Conservation (phyloP, 1,140 invertebrate genomes). For the Zelostemma sp. region DNA sequence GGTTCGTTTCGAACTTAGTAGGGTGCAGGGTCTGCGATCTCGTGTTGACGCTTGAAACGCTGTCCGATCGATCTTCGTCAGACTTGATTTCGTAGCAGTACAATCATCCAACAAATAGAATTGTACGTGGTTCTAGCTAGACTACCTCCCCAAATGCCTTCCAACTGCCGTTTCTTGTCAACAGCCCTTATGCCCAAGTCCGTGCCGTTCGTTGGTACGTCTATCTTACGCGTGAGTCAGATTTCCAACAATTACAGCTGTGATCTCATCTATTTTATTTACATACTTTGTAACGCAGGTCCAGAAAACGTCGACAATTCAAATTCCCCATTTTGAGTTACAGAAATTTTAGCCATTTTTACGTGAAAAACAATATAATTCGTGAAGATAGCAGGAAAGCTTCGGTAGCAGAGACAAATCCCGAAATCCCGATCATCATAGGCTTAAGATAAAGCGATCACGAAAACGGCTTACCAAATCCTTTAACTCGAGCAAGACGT, state of each 20-base stretch:
- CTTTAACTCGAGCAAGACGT: background rate
- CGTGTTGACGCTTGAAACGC: conserved; percentile 68
- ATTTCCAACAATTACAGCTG: conserved; percentile 19
- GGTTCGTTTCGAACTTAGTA: conserved; percentile 47
- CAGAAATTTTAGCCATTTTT: too few relatives aligned
- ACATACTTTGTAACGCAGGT: too few relatives aligned
- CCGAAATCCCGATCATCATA: conserved; percentile 16
- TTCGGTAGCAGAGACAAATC: background rate
- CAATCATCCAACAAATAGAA: conserved; percentile 71
- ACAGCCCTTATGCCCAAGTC: conserved; percentile 51
- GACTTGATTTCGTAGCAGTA: conserved; percentile 70
- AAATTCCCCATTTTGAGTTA: background rate
- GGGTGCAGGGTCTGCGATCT: conserved; percentile 50
- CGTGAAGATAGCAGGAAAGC: background rate
- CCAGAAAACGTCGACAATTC: background rate
- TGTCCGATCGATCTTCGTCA: conserved; percentile 70
- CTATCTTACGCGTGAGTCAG: conserved; percentile 24
- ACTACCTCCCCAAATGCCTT: conserved; percentile 56
- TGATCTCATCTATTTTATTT: conserved; percentile 2
- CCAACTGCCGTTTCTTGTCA: conserved; percentile 67
- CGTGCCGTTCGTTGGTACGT: conserved; percentile 33
- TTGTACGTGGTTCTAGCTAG: conserved; percentile 60
- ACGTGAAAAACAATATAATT: background rate
- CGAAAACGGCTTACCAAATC: conserved; percentile 11
- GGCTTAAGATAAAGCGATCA: conserved; percentile 30